Percentiles rank a stretch among this genome's conserved stretches.
Evolutionary conservation across 2,113 vertebrate species (phyloP).

Genomic region (Salvelinus fontinalis): DNA sequence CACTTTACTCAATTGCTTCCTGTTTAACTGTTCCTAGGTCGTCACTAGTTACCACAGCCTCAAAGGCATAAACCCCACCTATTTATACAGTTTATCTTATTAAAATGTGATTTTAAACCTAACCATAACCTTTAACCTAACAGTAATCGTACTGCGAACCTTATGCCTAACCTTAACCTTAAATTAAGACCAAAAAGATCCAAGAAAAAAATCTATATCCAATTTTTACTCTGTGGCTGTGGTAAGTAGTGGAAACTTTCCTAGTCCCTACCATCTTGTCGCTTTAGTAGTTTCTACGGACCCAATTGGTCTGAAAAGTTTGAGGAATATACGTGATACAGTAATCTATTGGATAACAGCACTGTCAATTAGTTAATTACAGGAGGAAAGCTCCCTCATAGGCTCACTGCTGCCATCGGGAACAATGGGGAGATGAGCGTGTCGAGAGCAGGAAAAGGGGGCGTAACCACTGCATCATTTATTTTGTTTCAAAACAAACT

Average conservation of each 20-base stretch:
- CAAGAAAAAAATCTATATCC: too few relatives aligned
- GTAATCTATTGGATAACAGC: conserved; percentile 29
- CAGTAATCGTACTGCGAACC: too few relatives aligned
- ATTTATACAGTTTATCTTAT: too few relatives aligned
- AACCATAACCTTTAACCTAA: too few relatives aligned
- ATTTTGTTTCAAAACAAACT: neutral
- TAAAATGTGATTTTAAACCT: too few relatives aligned
- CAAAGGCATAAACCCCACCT: too few relatives aligned
- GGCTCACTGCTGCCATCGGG: neutral
- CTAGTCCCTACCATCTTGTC: neutral
- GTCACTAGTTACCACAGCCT: too few relatives aligned
- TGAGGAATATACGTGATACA: neutral
- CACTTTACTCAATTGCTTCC: neutral
- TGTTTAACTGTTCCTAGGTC: neutral
- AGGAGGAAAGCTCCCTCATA: neutral
- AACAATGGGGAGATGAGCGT: conserved; percentile 18
- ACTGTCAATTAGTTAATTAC: conserved; percentile 16
- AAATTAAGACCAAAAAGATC: too few relatives aligned
- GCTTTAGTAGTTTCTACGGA: neutral
- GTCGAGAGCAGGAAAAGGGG: conserved; percentile 24
- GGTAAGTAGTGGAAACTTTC: too few relatives aligned
- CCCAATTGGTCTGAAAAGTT: conserved; percentile 40
- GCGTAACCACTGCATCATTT: conserved; percentile 7
- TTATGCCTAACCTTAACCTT: too few relatives aligned
- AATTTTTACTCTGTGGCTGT: too few relatives aligned